A percentile compares a stretch with the other conserved stretches of the same genome.
phyloP scores from a whole-genome alignment of 2,888 invertebrate species.

The Rapana venosa region DNA sequence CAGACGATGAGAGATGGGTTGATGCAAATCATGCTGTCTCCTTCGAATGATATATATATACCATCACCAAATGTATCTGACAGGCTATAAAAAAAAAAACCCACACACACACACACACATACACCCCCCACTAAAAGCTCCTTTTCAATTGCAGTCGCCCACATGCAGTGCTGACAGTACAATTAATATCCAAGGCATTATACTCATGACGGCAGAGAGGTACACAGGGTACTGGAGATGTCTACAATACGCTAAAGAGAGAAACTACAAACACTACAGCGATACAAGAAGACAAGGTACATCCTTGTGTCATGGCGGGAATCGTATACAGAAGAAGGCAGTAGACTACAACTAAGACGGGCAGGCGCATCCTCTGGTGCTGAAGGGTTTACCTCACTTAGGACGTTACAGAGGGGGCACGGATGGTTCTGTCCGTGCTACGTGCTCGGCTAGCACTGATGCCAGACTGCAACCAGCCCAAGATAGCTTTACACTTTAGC shows the following conservation, averaged over 20 bases:
- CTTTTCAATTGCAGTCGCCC: background rate
- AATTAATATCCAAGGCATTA: background rate
- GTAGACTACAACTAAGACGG: background rate
- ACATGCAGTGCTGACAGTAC: background rate
- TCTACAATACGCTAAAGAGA: background rate
- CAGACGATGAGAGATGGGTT: background rate
- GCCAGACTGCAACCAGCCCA: conserved; percentile 39
- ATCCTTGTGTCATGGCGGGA: too few relatives aligned
- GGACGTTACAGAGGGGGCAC: conserved; percentile 31
- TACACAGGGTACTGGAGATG: too few relatives aligned
- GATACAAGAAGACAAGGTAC: too few relatives aligned
- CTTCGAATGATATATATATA: background rate
- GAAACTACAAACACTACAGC: background rate
- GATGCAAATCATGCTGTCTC: background rate
- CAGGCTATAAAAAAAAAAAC: background rate
- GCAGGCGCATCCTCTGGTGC: background rate
- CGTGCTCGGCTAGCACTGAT: conserved; percentile 36
- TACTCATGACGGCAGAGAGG: background rate
- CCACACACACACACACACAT: background rate
- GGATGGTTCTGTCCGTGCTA: conserved; percentile 28
- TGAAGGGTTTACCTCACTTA: conserved; percentile 18
- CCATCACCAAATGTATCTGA: too few relatives aligned
- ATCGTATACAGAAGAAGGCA: background rate
- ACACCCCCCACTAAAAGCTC: background rate
- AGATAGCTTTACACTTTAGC: background rate